Evolutionary conservation across 1,140 invertebrate species (phyloP), one percentile per base, ranked within the genome.

Genomic region (Panagrolaimus sp.): DNA sequence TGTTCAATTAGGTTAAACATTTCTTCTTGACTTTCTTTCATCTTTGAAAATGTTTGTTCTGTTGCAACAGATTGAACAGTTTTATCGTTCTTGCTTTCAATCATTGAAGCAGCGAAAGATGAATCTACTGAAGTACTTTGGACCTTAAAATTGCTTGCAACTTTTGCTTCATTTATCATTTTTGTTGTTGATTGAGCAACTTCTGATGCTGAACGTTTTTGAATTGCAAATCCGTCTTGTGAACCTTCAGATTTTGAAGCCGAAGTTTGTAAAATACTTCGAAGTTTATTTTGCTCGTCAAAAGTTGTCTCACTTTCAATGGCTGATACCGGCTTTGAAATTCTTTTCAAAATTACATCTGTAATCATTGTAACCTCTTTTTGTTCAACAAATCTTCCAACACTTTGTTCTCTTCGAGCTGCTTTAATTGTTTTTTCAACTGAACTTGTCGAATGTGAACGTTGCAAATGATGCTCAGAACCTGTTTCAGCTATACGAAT

Each of bases 311-410:
- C 52, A 24, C 21, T 26, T 58, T 58, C 52, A 28, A 58, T 58
- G 15, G 52, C 52, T n/a, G 21, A 26, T 0, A 58, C 17, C 14
- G 52, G 38, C 15, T 65, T 65, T 12, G 38, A 44, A 43, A 65
- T 65, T 10, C 44, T 43, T 44, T 65, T 43, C 38, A 65, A 24
- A 44, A 44, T 65, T 9, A 46, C 63, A 46, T 65, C 63, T 1
- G 63, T 65, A 45, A 46, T 43, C 63, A 65, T 46, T 5, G 5
- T 43, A 5, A 14, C 14, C 6, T 65, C 63, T 6, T 21, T n/a
- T 9, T 44, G 38, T 38, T 65, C 63, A 21, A 14, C 38, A n/a
- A 65, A 65, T 43, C 63, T 2, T 7, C 63, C 63, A 44, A 44
- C 63, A 15, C 38, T 44, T 43, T 43, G 21, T 65, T 32, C 63